phyloP scores from a whole-genome alignment of 35 echinoderm and acorn worm genomes.

The Apostichopus californicus region DNA sequence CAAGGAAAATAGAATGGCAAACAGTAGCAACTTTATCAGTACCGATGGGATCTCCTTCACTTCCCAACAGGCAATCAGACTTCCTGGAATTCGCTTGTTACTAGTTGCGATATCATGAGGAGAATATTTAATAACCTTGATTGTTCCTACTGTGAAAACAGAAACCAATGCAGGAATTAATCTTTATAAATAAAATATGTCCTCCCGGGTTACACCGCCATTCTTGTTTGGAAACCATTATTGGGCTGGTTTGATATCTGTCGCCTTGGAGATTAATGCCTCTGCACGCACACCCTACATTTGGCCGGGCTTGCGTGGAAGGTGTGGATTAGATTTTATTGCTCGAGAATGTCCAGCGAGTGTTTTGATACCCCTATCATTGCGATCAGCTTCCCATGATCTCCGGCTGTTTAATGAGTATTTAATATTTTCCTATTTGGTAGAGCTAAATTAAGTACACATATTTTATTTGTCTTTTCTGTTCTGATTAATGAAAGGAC shows the following conservation, averaged over 20 bases:
- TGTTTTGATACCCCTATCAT: conserved; percentile 6
- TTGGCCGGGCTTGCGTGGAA: conserved; percentile 1
- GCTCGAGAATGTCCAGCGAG: conserved; percentile 25
- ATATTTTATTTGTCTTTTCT: background rate
- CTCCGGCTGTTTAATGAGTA: background rate
- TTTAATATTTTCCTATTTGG: conserved; percentile 32
- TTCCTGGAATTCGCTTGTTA: conserved; percentile 21
- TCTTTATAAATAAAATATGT: conserved; percentile 51
- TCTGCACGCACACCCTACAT: conserved; percentile 30
- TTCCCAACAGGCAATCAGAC: conserved; percentile 7
- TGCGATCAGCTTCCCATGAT: conserved; percentile 18
- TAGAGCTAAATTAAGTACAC: conserved; percentile 27
- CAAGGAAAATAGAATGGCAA: conserved; percentile 42
- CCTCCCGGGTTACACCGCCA: background rate
- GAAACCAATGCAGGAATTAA: conserved; percentile 9
- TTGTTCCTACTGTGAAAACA: conserved; percentile 33
- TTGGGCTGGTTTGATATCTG: background rate
- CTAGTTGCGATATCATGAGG: conserved; percentile 7
- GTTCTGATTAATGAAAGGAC: background rate
- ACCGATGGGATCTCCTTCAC: background rate
- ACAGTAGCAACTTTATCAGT: conserved; percentile 42
- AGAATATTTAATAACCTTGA: conserved; percentile 47
- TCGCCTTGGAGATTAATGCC: conserved; percentile 30
- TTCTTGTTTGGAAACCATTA: conserved; percentile 24
- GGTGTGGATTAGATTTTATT: conserved; percentile 20